phyloP scores from a whole-genome alignment of 2,888 invertebrate species.

The Coecobrya sp. region DNA sequence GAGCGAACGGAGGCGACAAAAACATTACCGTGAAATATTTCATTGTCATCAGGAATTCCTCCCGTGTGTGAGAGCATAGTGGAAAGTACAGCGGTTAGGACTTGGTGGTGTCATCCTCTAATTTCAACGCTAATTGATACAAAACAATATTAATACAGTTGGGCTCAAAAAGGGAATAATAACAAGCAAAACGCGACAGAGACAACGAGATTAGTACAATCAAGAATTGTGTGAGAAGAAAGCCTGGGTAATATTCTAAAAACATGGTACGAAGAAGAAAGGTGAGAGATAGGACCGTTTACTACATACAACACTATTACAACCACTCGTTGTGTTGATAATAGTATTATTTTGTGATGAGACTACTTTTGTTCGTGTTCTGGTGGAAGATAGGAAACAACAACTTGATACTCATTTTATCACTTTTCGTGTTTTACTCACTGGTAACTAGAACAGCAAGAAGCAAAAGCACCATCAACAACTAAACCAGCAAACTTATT shows the following conservation, averaged over 20 bases:
- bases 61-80: neutral
- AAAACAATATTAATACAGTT: constrained; percentile 85
- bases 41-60: constrained; percentile 71
- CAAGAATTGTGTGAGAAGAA: constrained; percentile 41
- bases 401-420: neutral
- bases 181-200: constrained; percentile 16
- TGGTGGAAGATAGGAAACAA: neutral
- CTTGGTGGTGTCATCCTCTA: constrained; percentile 82
- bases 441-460: neutral
- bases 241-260: neutral
- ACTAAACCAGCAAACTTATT: neutral
- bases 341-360: neutral
- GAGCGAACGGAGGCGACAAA: constrained; percentile 33
- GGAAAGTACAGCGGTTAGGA: constrained; percentile 52
- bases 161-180: constrained; percentile 69
- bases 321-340: neutral
- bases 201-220: constrained; percentile 7
- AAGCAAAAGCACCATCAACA: neutral
- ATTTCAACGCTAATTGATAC: constrained; percentile 86
- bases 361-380: neutral
- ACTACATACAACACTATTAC: too few relatives aligned
- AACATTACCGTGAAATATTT: constrained; percentile 78
- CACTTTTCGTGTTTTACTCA: neutral
- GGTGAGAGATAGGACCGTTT: too few relatives aligned
- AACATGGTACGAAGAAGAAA: too few relatives aligned